These are phyloP conservation scores for Pilophorus perplexus DNA, from an alignment of 2,888 invertebrate species.

Conservation along the genomic window DNA sequence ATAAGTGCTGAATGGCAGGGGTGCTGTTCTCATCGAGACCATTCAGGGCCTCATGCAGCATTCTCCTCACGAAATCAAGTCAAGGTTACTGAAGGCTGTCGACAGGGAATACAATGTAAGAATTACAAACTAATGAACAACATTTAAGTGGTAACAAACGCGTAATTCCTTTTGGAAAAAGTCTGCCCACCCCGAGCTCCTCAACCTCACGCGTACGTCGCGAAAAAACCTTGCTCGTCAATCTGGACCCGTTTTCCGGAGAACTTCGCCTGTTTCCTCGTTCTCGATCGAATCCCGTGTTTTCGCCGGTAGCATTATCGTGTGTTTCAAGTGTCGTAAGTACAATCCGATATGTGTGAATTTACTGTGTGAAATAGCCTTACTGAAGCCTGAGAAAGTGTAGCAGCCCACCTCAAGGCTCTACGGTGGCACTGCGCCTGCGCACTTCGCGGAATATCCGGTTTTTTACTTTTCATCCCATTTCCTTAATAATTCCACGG, in stretches of 20 bases:
- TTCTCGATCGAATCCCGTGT: not conserved
- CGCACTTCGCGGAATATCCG: conserved; percentile 48
- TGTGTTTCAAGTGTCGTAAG: conserved; percentile 19
- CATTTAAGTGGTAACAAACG: conserved; percentile 9
- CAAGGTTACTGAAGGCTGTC: conserved; percentile 93
- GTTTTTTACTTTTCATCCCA: conserved; percentile 40
- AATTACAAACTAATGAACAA: conserved; percentile 35
- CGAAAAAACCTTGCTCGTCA: conserved; percentile 22
- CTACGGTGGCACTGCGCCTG: conserved; percentile 51
- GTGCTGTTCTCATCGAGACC: conserved; percentile 55
- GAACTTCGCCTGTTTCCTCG: not conserved
- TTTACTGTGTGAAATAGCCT: conserved; percentile 49
- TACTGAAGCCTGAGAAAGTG: conserved; percentile 50
- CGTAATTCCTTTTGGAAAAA: conserved; percentile 1
- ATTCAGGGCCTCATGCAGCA: conserved; percentile 58
- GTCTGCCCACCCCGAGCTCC: conserved; percentile 11
- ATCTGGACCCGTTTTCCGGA: conserved; percentile 9
- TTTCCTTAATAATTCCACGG: too few relatives aligned
- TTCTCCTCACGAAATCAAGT: conserved; percentile 77
- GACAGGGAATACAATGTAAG: conserved; percentile 98
- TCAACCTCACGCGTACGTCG: conserved; percentile 28
- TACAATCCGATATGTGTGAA: conserved; percentile 33
- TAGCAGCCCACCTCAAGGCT: conserved; percentile 50
- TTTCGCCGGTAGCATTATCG: conserved; percentile 9
- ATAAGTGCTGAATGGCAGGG: conserved; percentile 55